Conservation (phyloP, 2,113 vertebrate genomes). For the Emydura subglobosa region DNA sequence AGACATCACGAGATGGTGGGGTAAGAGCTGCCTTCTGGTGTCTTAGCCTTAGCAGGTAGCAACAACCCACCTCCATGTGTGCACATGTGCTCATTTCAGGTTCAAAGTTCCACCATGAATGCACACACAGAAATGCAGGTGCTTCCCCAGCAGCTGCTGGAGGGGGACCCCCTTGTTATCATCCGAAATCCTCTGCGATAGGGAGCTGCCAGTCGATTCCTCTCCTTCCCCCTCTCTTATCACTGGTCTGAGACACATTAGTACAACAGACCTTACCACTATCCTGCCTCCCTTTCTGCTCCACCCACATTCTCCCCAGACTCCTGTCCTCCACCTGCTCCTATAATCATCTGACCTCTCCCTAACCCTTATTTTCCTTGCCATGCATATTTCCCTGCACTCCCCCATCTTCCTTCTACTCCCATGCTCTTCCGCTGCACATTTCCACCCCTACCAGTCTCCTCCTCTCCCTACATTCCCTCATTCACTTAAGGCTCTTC, state of each 20-base stretch:
- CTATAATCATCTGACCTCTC: not conserved
- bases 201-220: not conserved
- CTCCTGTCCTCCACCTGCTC: not conserved
- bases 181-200: not conserved
- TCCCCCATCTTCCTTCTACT: not conserved
- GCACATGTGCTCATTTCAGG: too few species aligned
- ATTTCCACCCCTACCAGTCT: not conserved
- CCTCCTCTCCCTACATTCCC: not conserved
- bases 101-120: too few species aligned
- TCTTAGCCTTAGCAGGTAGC: not conserved
- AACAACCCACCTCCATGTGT: not conserved
- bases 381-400: not conserved
- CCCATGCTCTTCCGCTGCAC: not conserved
- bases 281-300: not conserved
- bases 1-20: too few species aligned
- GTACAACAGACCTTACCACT: not conserved
- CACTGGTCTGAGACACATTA: too few species aligned
- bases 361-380: not conserved
- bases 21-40: too few species aligned
- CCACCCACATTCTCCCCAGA: not conserved
- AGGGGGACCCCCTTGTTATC: not conserved
- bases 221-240: not conserved
- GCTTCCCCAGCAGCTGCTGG: not conserved
- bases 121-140: not conserved
- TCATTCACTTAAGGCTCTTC: not conserved